Evolutionary conservation across 2,888 invertebrate species (phyloP), one percentile per base, ranked within the genome.

Genomic region (Euplexia lucipara): DNA sequence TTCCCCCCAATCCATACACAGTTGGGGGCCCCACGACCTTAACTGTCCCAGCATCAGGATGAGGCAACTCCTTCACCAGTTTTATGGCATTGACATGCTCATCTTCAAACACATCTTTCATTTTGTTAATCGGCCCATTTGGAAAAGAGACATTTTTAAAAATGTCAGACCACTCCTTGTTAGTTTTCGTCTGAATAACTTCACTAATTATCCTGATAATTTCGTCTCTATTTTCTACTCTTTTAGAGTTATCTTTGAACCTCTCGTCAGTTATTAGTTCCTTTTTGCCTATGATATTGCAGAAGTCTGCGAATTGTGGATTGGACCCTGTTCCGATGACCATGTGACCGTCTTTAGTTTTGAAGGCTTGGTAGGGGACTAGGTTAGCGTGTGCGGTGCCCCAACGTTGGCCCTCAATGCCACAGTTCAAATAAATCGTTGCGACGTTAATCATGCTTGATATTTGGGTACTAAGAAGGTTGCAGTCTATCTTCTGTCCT

Each of bases 351-450:
- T 98, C 97, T 86, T 96, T 96, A 0, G 98, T 98, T 84, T 96
- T 95, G 86, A 99, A 99, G 3, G 98, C 97, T 95, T 99, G 97
- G 87, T 99, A 99, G 0, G 99, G 99, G 0, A 99, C 99, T 68
- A 99, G 97, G 87, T 98, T 99, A 67, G 97, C 98, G 89, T 99
- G 99, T 0, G 98, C 98, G 0, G 99, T 99, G n/a, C 99, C 99
- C 97, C 97, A 97, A 54, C 98, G 96, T 64, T 96, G 94, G 0
- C 97, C 97, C 83, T 98, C 98, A 26, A 96, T 95, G 0, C 97
- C 97, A 49, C 97, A 97, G 90, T 99, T 99, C 32, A 99, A 93
- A 90, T 98, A 99, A 91, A 98, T 99, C 0, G 97, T 97, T 0
- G 97, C 99, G 12, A 99, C 96, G 88, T 99, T 99, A 22, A 98